Evolutionary conservation across 2,888 invertebrate genomes (phyloP), one percentile per base, ranked within the genome.

Genomic region (Cylloceria caligata): DNA sequence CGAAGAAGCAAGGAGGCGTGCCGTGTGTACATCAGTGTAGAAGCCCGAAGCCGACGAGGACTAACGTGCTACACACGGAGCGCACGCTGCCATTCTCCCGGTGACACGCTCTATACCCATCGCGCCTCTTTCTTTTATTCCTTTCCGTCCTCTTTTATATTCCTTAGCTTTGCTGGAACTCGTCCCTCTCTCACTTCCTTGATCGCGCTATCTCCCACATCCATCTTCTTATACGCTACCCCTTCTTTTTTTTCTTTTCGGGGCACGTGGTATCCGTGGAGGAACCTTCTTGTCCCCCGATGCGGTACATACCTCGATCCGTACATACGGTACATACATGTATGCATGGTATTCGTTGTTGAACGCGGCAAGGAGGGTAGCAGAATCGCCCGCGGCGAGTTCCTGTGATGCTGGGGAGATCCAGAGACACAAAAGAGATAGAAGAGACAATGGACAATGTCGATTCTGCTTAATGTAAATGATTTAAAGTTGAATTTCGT

Each of bases 31-130:
- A 60, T 71, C 71, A 60, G 45, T 71, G 57, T 45, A 60, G 57
- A 42, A 57, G 19, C 57, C 71, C 57, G 39, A 13, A 49, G 36
- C 27, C 27, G 42, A 60, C 42, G 57, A 30, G 45, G 57, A 71
- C 71, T 60, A 71, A 71, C 71, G 71, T 71, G 60, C 71, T 71
- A 55, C 69, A 55, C 57, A 71, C 39, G 16, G 45, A 36, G 39
- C 13, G 45, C 57, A 30, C 71, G 60, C 45, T 45, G 71, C 60
- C 60, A 45, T 72, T 60, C 45, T 21, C 42, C 34, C 24, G 71
- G 71, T 72, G 71, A 72, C 71, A 72, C 60, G 60, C 60, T 45
- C 71, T 72, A 60, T 60, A 72, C 45, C 60, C 71, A 72, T 72
- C 71, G 57, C 57, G 65, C 21, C 60, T 24, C 71, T 60, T 45